Evolutionary conservation across 2,797 vertebrate species (phyloP).

Genomic region (Sebastiscus tertius): DNA sequence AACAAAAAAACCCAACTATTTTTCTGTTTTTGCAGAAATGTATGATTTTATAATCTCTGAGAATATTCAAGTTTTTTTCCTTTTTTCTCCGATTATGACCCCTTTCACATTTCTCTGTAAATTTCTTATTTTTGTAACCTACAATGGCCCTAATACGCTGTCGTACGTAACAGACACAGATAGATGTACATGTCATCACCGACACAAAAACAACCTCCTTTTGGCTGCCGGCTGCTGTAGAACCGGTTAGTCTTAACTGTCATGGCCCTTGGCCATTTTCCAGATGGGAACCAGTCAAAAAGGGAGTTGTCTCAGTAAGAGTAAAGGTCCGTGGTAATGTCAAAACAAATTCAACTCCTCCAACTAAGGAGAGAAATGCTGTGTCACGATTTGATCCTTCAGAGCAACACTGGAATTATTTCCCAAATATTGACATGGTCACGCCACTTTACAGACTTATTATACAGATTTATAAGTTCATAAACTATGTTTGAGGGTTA

Average conservation of each 20-base stretch:
- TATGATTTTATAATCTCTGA: too few species aligned
- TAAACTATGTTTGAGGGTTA: not conserved
- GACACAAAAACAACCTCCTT: not conserved
- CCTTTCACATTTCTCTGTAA: too few species aligned
- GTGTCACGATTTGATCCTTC: not conserved
- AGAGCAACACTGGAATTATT: not conserved
- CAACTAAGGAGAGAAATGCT: not conserved
- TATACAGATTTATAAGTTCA: not conserved
- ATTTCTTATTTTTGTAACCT: not conserved
- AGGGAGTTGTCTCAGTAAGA: not conserved
- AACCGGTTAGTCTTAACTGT: constrained; percentile 17
- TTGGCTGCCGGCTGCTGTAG: not conserved
- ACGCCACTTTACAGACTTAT: not conserved
- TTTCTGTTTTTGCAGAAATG: too few species aligned
- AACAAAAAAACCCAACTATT: too few species aligned
- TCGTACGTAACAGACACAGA: not conserved
- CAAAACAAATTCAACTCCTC: not conserved
- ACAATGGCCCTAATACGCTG: not conserved
- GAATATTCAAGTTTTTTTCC: too few species aligned
- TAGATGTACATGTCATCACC: not conserved
- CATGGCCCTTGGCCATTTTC: not conserved
- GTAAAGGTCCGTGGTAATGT: not conserved
- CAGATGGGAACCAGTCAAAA: not conserved
- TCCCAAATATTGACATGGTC: not conserved
- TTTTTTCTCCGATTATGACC: too few species aligned